Evolutionary conservation across 2,888 invertebrate species (phyloP), one percentile per base, ranked within the genome.

Genomic region (Rambutsinella grinnellia): DNA sequence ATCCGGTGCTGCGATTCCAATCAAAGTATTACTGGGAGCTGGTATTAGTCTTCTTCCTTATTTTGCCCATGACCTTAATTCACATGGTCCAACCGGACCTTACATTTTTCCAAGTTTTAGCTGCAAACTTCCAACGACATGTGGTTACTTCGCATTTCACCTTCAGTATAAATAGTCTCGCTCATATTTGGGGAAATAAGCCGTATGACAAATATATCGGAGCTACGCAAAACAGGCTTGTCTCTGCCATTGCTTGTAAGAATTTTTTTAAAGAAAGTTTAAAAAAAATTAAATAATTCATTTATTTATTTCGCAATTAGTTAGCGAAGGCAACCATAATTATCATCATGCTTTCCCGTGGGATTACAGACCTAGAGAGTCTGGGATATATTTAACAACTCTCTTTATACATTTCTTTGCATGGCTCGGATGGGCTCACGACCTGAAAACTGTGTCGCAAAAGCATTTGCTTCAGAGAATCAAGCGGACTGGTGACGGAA

Each of bases 261-360:
- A n/a, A n/a, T n/a, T 49, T 15, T 49, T n/a, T 10, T 49, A 5
- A 49, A 49, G n/a, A 49, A 49, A 17, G 36, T 36, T 36, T 49
- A 13, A 44, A 13, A 10, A 13, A 44, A 44, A 44, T 44, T 49
- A 49, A 49, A 17, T 49, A 17, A 17, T 17, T 17, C n/a, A n/a
- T n/a, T n/a, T n/a, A n/a, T n/a, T n/a, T n/a, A n/a, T n/a, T n/a
- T n/a, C n/a, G n/a, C n/a, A n/a, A n/a, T n/a, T n/a, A 0, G 88
- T 91, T 57, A 93, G 93, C 23, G 93, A 94, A 85, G 95, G 94
- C 15, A 94, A 93, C 92, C 94, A 95, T 87, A 95, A 95, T 88
- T 95, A 94, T 86, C 94, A 95, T 84, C 94, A 95, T 86, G 92
- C 92, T 19, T 95, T 95, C 87, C 94, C 94, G 0, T 93, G 93